Evolutionary conservation across 2,888 invertebrate species (phyloP), one percentile per base, ranked within the genome.

Genomic region (Meloe dianella): DNA sequence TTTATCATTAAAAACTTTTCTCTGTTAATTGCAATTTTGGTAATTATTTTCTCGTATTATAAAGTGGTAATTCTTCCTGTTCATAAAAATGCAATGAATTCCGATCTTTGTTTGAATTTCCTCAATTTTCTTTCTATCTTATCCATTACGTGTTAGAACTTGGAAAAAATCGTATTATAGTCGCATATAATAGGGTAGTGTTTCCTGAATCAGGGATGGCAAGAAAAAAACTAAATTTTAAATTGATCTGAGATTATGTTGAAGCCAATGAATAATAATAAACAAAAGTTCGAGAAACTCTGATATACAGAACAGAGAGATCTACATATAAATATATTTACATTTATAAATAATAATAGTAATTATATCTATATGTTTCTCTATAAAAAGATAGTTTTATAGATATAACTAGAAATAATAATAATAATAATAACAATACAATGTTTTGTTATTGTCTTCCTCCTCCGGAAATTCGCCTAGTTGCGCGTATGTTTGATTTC

Each of bases 401-500:
- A 9, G 9, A n/a, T 38, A 38, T n/a, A 38, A 38, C 6, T n/a
- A n/a, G n/a, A n/a, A n/a, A n/a, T n/a, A 32, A 32, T 10, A 10
- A 32, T 10, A 10, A 32, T 32, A 32, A 32, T 10, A 32, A 38
- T 38, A 38, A 14, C 2, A 38, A 14, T 6, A n/a, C 2, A 27
- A 17, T 2, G 17, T 35, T 35, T 41, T 41, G n/a, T 20, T 22
- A 22, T 51, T 22, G 10, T 20, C 20, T 22, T 51, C 22, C 8
- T 60, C 29, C 59, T 58, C 63, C 66, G 66, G 66, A 66, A 66
- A 66, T 60, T 60, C 60, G 38, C 8, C 20, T 51, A 67, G 67
- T 41, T 38, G 67, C 64, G 47, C 64, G 67, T 59, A 61, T 64
- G 22, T 8, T 51, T 17, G 61, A 58, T 57, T 64, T 61, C 67